phyloP scores from a whole-genome alignment of 2,113 vertebrate species.

The Spermophilus dauricus region DNA sequence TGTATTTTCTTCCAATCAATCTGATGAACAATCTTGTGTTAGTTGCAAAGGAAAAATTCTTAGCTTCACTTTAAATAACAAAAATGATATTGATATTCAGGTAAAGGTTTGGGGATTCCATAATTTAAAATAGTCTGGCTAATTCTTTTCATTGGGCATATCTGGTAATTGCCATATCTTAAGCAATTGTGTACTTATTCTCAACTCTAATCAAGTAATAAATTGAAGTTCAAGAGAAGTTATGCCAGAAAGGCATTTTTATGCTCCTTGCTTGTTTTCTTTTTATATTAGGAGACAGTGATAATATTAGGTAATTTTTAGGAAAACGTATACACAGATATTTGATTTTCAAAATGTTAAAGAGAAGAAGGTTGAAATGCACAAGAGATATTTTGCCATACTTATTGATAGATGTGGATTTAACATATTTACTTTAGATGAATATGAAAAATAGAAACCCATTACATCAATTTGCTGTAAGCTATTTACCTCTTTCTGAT shows the following conservation, averaged over 20 bases:
- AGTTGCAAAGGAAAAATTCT: neutral
- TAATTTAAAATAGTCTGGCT: neutral
- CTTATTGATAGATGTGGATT: neutral
- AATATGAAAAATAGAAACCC: neutral
- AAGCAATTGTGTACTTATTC: neutral
- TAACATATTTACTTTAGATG: slow-evolving; percentile 25
- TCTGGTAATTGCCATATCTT: neutral
- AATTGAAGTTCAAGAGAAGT: neutral
- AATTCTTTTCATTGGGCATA: neutral
- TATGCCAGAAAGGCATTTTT: neutral
- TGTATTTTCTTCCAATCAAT: neutral
- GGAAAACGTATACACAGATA: neutral
- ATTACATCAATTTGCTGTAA: neutral
- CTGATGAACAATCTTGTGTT: neutral
- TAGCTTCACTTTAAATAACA: neutral
- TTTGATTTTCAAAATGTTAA: neutral
- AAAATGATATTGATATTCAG: neutral
- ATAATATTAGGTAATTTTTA: neutral
- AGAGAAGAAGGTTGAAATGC: neutral
- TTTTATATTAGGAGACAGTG: neutral
- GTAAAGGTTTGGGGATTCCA: neutral
- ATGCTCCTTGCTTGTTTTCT: neutral
- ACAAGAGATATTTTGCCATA: neutral
- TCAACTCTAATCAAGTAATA: neutral
- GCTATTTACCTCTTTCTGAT: neutral